These are phyloP conservation scores for Pogoniulus pusillus DNA, from an alignment of 2,797 vertebrate species.

Conservation along the genomic window DNA sequence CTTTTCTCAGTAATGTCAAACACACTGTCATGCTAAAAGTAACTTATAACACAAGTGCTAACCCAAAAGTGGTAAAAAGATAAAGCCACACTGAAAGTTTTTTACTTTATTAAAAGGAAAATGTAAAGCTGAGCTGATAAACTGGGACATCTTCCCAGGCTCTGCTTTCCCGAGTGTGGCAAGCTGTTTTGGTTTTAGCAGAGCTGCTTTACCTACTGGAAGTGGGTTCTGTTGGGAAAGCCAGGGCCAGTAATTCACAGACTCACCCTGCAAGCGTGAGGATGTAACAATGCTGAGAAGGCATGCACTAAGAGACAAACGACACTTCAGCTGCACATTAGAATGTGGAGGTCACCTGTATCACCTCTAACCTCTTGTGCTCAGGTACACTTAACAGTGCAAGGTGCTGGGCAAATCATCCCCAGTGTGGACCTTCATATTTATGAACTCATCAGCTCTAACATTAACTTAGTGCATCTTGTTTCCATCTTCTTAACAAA, in stretches of 20 bases:
- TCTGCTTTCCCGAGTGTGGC: not conserved
- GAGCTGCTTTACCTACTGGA: not conserved
- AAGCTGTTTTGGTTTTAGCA: not conserved
- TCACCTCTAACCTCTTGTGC: not conserved
- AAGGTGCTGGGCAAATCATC: not conserved
- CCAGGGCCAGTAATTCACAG: not conserved
- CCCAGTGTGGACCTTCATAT: not conserved
- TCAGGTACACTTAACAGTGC: not conserved
- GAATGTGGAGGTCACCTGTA: not conserved
- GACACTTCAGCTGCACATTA: not conserved
- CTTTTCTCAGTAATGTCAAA: conserved; percentile 12
- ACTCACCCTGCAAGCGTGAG: not conserved
- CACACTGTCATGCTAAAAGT: not conserved
- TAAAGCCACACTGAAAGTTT: not conserved
- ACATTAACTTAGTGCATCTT: conserved; percentile 5
- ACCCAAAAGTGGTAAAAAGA: not conserved
- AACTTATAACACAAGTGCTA: not conserved
- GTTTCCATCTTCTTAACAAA: conserved; percentile 21
- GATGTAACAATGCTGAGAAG: not conserved
- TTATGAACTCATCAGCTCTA: conserved; percentile 3
- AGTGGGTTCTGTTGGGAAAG: not conserved
- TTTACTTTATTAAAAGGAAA: not conserved
- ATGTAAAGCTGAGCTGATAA: not conserved
- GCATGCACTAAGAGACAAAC: not conserved
- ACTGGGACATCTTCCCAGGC: not conserved